Base-by-base conservation (phyloP, 2,113 vertebrate genomes). In the Cariama cristata region DNA sequence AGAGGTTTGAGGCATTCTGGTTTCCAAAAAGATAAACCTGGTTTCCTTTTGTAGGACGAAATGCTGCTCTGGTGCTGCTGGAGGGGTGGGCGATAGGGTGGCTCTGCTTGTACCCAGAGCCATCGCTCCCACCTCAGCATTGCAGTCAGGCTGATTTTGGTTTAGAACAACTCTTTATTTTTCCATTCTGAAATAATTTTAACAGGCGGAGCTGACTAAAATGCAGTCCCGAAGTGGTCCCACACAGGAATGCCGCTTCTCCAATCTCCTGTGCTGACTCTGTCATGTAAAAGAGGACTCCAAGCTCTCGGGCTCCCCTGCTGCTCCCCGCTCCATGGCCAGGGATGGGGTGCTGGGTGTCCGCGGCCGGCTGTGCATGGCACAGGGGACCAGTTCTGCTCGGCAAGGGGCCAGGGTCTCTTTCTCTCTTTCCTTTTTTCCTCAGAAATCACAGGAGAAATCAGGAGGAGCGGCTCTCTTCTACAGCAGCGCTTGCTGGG, bases 91-190 rank as follows among this genome's bases (percentile, higher is more conserved):
- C 42, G n/a, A 24, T 20, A 63, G 32, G 24, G 26, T 33, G 45
- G 28, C 24, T 86, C 50, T 63, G 23, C 62, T 63, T 76, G 50
- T 33, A 81, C n/a, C 56, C 60, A 73, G 63, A 79, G 18, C 23
- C 26, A 38, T 8, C 1, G 2, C 47, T 85, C 49, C 12, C 12
- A 45, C 42, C 30, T 56, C 0, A 0, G 28, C 53, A 33, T 14
- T 56, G 40, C 63, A 80, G 33, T 11, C 53, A 30, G 27, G 27
- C 52, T 66, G 42, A n/a, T 60, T 73, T 45, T 50, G 20, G 13
- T 33, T 67, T 58, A 86, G 55, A 68, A 52, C 1, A 0, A 63
- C 7, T 40, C 23, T 56, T 56, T 38, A 24, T 55, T 84, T 73
- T 73, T 87, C 40, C 63, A 56, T 40, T 56, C 33, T 42, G 24